Percentiles rank a stretch among this genome's conserved stretches.
Conservation (phyloP, 2,797 vertebrate genomes). For the Octomys mimax region DNA sequence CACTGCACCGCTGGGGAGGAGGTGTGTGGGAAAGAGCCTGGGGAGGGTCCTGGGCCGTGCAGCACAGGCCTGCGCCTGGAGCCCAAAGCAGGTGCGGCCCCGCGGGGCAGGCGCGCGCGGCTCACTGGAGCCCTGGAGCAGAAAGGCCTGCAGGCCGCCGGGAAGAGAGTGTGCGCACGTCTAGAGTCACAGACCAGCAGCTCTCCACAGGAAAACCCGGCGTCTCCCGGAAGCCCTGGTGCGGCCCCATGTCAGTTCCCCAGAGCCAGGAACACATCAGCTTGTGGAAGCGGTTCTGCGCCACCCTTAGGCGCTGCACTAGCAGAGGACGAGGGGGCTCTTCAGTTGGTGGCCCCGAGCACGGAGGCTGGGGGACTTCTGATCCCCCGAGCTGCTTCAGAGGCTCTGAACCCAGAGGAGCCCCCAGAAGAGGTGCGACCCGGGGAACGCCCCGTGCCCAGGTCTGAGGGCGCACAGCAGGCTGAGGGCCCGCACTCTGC, state of each 20-base stretch:
- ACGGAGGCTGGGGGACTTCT: not conserved
- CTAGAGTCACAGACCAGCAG: conserved; percentile 16
- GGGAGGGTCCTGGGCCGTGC: accelerated
- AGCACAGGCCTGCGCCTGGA: not conserved
- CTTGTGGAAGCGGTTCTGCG: conserved; percentile 17
- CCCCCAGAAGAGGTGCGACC: not conserved
- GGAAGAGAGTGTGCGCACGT: conserved; percentile 48
- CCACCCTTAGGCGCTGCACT: not conserved
- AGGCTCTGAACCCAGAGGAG: not conserved
- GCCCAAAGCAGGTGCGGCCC: not conserved
- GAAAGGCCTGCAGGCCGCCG: conserved; percentile 80
- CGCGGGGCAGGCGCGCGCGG: conserved; percentile 70
- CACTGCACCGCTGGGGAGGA: not conserved
- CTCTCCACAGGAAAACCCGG: conserved; percentile 32
- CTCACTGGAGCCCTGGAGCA: conserved; percentile 82
- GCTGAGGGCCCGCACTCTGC: accelerated
- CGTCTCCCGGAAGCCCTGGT: not conserved
- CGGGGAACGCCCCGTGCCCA: accelerated
- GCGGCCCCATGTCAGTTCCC: not conserved
- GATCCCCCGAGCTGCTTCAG: not conserved
- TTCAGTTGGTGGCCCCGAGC: not conserved
- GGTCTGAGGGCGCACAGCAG: accelerated
- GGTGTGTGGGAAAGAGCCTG: not conserved
- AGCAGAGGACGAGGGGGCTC: not conserved
- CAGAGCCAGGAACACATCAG: conserved; percentile 52